phyloP scores from a whole-genome alignment of 1,140 invertebrate species.

The Neoseiulus cucumeris region DNA sequence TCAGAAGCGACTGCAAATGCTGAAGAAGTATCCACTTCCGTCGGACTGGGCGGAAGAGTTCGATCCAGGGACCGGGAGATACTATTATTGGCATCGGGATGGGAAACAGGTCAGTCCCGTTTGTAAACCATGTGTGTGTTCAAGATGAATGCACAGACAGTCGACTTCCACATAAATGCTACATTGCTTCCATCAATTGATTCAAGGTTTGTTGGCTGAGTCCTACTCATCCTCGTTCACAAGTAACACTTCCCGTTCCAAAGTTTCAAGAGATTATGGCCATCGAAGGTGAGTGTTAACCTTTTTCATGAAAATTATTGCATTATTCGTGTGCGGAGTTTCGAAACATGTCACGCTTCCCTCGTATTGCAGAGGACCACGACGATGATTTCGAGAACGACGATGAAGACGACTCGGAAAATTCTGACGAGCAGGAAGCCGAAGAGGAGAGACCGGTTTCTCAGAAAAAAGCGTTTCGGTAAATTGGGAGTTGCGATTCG shows the following conservation, averaged over 20 bases:
- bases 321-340: no score
- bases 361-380: constrained; percentile 22
- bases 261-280: constrained; percentile 47
- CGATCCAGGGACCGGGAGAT: constrained; percentile 63
- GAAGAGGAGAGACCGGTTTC: constrained; percentile 6
- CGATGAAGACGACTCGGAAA: constrained; percentile 20
- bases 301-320: no score
- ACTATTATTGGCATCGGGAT: constrained; percentile 81
- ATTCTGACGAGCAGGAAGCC: constrained; percentile 19
- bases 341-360: no score
- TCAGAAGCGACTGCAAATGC: constrained; percentile 46
- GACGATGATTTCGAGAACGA: constrained; percentile 28
- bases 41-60: constrained; percentile 74
- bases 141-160: no score
- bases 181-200: background rate
- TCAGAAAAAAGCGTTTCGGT: background rate
- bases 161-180: background rate
- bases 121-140: no score
- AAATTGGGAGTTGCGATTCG: no score
- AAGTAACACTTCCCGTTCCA: constrained; percentile 55
- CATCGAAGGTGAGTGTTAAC: constrained; percentile 16
- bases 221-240: constrained; percentile 67
- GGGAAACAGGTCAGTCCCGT: background rate
- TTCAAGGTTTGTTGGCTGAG: constrained; percentile 67
- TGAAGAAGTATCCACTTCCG: constrained; percentile 75